Percentiles rank a stretch among this genome's conserved stretches.
Evolutionary conservation across 2,113 vertebrate species (phyloP).

Genomic region (Marcusenius ussheri): DNA sequence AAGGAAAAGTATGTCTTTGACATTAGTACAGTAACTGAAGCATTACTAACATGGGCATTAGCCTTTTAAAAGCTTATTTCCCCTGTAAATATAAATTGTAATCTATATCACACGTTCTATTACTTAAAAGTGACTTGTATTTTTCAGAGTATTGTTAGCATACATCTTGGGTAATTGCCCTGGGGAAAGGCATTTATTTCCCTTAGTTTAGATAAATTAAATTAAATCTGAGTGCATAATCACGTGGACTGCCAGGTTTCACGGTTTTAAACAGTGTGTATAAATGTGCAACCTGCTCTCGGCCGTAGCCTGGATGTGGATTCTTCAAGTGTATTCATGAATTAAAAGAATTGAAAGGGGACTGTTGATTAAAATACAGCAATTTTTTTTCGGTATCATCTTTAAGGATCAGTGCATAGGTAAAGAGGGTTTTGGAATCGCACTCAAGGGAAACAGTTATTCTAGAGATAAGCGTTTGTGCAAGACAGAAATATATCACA

Average conservation of each 20-base stretch:
- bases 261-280: constrained; percentile 37
- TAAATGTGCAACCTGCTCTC: constrained; percentile 1
- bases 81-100: constrained; percentile 38
- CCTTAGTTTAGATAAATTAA: constrained; percentile 44
- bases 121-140: constrained; percentile 40
- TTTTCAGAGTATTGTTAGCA: constrained; percentile 35
- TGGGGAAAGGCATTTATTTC: constrained; percentile 40
- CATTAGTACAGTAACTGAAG: constrained; percentile 35
- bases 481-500: neutral
- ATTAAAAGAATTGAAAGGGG: neutral
- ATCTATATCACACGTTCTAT: constrained; percentile 32
- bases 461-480: neutral
- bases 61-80: constrained; percentile 40
- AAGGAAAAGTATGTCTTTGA: constrained; percentile 31
- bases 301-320: neutral
- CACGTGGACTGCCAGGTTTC: constrained; percentile 27
- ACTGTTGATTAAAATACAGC: neutral
- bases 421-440: neutral
- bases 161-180: constrained; percentile 49
- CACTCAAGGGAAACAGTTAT: neutral
- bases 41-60: constrained; percentile 42
- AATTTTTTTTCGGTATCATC: neutral
- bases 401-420: neutral
- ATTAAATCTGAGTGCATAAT: constrained; percentile 44
- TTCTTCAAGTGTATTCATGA: neutral